A percentile compares a stretch with the other conserved stretches of the same genome.
phyloP scores from a whole-genome alignment of 2,797 vertebrate genomes.

The Sphenodon punctatus region DNA sequence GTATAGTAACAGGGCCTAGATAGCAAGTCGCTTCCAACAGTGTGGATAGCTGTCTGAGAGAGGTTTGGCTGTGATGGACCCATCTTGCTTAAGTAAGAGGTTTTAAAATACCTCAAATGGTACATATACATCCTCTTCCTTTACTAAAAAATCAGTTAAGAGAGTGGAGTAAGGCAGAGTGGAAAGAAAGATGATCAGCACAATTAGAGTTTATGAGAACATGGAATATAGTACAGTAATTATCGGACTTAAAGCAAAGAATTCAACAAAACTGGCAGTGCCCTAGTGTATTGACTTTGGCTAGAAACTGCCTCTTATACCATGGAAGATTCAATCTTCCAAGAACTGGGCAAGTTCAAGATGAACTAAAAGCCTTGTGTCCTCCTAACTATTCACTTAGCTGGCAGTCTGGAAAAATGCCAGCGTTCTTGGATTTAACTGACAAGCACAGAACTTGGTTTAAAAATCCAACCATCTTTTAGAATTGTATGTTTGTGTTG shows the following conservation, averaged over 20 bases:
- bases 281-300: background rate
- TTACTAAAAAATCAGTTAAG: background rate
- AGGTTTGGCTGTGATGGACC: too few relatives aligned
- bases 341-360: background rate
- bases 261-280: background rate
- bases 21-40: background rate
- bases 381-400: background rate
- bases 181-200: background rate
- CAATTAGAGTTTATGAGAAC: background rate
- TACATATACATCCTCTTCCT: too few relatives aligned
- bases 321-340: background rate
- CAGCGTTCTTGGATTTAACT: background rate
- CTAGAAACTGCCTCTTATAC: background rate
- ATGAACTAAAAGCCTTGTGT: background rate
- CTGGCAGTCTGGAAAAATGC: background rate
- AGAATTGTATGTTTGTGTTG: background rate
- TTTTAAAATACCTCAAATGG: too few relatives aligned
- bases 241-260: background rate
- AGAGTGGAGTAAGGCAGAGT: background rate
- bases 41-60: too few relatives aligned
- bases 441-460: background rate
- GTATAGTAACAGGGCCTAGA: background rate
- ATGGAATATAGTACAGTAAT: background rate
- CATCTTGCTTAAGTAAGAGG: too few relatives aligned
- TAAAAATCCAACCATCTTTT: background rate